Conservation (phyloP, 1,140 invertebrate genomes). For the Uloborus diversus region DNA sequence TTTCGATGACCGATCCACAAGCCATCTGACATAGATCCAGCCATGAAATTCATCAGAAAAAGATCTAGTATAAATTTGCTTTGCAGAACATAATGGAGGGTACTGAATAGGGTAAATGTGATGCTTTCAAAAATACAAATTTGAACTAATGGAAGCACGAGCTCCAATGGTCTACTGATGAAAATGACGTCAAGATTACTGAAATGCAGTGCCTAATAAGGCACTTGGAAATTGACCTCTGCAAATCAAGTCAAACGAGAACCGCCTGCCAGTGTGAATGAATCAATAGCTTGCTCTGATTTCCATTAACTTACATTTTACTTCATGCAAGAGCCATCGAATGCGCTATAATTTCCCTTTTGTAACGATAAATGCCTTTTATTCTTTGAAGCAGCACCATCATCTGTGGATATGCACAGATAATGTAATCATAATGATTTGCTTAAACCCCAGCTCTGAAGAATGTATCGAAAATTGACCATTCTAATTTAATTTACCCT, state of each 20-base stretch:
- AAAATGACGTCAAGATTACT: conserved; percentile 6
- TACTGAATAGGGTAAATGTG: neutral
- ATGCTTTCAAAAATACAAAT: neutral
- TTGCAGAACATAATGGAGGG: neutral
- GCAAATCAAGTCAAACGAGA: neutral
- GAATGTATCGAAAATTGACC: no score
- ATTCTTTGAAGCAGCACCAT: neutral
- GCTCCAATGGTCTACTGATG: neutral
- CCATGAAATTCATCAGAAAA: neutral
- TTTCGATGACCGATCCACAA: neutral
- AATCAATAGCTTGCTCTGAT: neutral
- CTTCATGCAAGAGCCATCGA: neutral
- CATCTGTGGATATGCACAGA: neutral
- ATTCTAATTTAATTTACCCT: no score
- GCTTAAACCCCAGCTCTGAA: no score
- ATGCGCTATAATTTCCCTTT: neutral
- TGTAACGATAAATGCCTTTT: neutral
- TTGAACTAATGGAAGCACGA: neutral
- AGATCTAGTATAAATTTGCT: neutral
- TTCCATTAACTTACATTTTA: neutral
- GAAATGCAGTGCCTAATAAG: conserved; percentile 11
- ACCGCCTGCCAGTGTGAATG: neutral
- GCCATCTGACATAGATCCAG: no score
- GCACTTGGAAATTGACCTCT: conserved; percentile 4
- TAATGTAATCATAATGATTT: no score